phyloP scores from a whole-genome alignment of 1,140 invertebrate genomes.

The Oscheius sp. region DNA sequence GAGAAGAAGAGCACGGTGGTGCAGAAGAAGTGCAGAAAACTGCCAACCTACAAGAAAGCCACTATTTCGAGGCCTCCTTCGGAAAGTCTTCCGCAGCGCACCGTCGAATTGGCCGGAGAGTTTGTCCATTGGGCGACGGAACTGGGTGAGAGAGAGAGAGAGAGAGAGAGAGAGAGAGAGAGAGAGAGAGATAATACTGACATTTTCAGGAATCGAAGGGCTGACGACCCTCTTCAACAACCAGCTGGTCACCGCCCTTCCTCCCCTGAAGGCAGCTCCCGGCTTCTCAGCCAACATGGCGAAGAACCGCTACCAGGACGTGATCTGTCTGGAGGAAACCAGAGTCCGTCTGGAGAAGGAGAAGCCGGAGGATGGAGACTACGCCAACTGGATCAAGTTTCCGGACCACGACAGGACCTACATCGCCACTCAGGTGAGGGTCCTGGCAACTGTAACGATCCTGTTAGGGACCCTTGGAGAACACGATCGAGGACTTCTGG shows the following conservation, averaged over 20 bases:
- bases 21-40: too few species aligned
- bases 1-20: too few species aligned
- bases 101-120: too few species aligned
- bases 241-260: not conserved
- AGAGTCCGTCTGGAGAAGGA: not conserved
- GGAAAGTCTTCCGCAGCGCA: too few species aligned
- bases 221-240: not conserved
- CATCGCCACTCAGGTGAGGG: conserved; percentile 67
- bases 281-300: conserved; percentile 35
- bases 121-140: too few species aligned
- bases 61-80: too few species aligned
- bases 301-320: conserved; percentile 47
- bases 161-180: too few species aligned
- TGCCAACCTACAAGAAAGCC: too few species aligned
- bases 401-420: conserved; percentile 50
- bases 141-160: too few species aligned
- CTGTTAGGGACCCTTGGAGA: conserved; percentile 73
- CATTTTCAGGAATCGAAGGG: not conserved
- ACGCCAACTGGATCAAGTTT: conserved; percentile 48
- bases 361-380: conserved; percentile 22
- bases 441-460: conserved; percentile 45
- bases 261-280: not conserved
- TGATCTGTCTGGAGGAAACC: conserved; percentile 17
- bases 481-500: conserved; percentile 85
- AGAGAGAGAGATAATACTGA: too few species aligned